Evolutionary conservation across 2,888 invertebrate species (phyloP), one percentile per base, ranked within the genome.

Genomic region (Diplazon laetatorius): DNA sequence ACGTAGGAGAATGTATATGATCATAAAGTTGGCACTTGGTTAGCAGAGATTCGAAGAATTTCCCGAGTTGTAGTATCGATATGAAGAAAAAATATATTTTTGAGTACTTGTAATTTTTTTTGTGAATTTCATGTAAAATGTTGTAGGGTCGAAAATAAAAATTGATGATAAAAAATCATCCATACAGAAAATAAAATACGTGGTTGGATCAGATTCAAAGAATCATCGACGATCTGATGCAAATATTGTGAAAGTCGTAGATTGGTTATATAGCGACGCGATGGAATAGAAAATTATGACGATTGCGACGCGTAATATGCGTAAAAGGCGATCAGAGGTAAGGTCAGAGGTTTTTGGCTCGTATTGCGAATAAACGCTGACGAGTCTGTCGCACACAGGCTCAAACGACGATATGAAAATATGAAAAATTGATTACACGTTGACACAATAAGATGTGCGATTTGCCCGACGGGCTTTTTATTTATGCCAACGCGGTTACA

Each of bases 401-500:
- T n/a, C n/a, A n/a, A n/a, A n/a, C n/a, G n/a, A n/a, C n/a, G n/a
- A n/a, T n/a, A n/a, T n/a, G n/a, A n/a, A n/a, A n/a, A n/a, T n/a
- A n/a, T n/a, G n/a, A n/a, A n/a, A n/a, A n/a, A n/a, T n/a, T n/a
- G n/a, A 37, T 57, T 57, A 57, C 10, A 10, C 55, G 14, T 35
- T 12, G 59, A 2, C 14, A 48, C 48, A 60, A 60, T 59, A 60
- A 42, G 30, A 55, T 55, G 52, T 18, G 42, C 65, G 65, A 66
- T 52, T 22, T 66, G 52, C 25, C 39, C 80, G 80, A 75, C 80
- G 76, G n/a, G n/a, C 59, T 18, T 80, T 81, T 59, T 37, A 39
- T 59, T 20, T 12, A 59, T 44, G 22, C 25, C 55, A 80, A 81
- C 77, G 72, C 73, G 82, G 76, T 77, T 80, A 72, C n/a, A 68